Base-by-base conservation (phyloP, 1,140 invertebrate genomes). In the Drosophila athabasca region DNA sequence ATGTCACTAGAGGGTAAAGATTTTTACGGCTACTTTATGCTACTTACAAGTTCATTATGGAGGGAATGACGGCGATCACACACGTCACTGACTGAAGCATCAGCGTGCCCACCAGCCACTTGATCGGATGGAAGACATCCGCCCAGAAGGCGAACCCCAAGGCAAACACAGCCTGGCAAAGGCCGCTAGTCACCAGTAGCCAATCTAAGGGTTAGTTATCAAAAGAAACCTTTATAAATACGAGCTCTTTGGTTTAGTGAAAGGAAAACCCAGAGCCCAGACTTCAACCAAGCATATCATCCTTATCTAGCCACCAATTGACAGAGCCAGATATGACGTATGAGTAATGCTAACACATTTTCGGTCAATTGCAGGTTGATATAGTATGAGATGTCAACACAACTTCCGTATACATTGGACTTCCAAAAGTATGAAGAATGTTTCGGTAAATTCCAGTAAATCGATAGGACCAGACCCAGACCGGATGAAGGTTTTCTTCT, bases 101-200 rank as follows among this genome's bases (percentile, higher is more conserved):
- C 9, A 93, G 90, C 1, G 94, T 79, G 11, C 92, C 93, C 43
- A 94, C 94, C 22, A 94, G 90, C 94, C 94, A 95, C 2, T 93
- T 92, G 19, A 92, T 92, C 75, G 94, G 93, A 76, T 95, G 94
- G 39, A 93, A 93, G 82, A 92, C 92, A 61, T 94, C 93, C 4
- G 94, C 94, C 93, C 93, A 95, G 76, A 94, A 94, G 15, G 94
- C 92, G 7, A 94, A 78, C 0, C 79, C 24, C 35, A 95, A 62
- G 0, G 93, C 94, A 13, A 94, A 90, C 9, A 94, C 9, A 7
- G 93, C 92, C 53, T 93, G 93, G 48, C 93, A 93, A 0, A 95
- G 79, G 19, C 94, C 93, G 52, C 94, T 93, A 44, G 92, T 85
- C 7, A 93, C 92, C 19, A 94, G 72, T 5, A 94, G 76, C 94